Evolutionary conservation across 2,113 vertebrate species (phyloP).

Genomic region (Haemorhous mexicanus): DNA sequence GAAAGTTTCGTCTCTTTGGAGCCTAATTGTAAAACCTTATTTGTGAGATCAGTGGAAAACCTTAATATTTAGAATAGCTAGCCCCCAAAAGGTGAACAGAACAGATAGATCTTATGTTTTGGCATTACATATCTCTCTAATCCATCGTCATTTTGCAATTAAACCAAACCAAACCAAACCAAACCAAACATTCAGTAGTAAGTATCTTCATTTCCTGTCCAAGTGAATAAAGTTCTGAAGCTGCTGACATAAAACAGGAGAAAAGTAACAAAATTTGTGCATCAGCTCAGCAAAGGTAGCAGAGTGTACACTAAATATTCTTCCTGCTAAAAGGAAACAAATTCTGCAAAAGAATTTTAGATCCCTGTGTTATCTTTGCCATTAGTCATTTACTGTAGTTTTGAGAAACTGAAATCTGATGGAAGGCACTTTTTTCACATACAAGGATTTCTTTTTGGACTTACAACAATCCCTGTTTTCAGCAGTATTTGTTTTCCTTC

Average conservation of each 20-base stretch:
- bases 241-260: neutral
- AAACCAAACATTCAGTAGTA: neutral
- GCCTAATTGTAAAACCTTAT: neutral
- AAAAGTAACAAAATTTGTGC: neutral
- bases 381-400: neutral
- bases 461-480: neutral
- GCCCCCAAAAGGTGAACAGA: neutral
- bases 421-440: neutral
- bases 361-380: neutral
- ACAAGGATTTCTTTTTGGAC: neutral
- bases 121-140: neutral
- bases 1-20: neutral
- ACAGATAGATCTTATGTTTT: neutral
- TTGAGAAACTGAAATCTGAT: neutral
- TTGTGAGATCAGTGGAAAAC: neutral
- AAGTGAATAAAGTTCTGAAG: neutral
- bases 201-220: neutral
- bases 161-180: neutral
- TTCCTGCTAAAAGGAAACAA: neutral
- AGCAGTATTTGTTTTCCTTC: neutral
- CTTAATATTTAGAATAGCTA: neutral
- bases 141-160: neutral
- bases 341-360: neutral
- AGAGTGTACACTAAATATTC: neutral
- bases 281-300: neutral